These are phyloP conservation scores for Brachionus calyciflorus DNA, from an alignment of 1,140 invertebrate genomes.

Conservation along the genomic window DNA sequence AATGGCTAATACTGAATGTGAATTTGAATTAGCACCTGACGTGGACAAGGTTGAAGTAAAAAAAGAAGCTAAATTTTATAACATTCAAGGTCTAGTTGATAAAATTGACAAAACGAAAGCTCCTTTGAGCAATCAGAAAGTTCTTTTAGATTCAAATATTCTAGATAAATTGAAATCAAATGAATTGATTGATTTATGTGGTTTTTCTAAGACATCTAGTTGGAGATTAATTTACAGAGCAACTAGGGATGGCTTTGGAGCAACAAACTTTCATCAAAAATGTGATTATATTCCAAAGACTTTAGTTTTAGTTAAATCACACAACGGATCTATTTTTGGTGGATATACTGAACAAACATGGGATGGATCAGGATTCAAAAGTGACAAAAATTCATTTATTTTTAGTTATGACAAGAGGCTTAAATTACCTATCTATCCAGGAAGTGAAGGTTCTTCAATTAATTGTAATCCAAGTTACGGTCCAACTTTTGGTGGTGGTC, in stretches of 20 bases:
- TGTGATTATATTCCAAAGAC: background rate
- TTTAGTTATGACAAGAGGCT: background rate
- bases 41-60: background rate
- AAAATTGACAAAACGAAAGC: too few species aligned
- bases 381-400: background rate
- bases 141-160: background rate
- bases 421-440: background rate
- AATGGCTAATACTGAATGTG: slow-evolving; percentile 2
- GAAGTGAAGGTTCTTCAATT: background rate
- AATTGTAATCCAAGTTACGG: background rate
- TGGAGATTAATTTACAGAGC: background rate
- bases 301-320: background rate
- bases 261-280: background rate
- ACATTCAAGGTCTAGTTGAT: background rate
- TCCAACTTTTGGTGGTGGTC: background rate
- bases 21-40: background rate
- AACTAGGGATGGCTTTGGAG: background rate
- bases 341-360: background rate
- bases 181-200: background rate
- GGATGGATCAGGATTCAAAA: background rate
- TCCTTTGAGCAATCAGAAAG: too few species aligned
- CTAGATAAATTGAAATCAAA: background rate
- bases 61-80: slow-evolving; percentile 38
- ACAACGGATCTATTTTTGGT: background rate
- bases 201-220: background rate